phyloP scores from a whole-genome alignment of 2,113 vertebrate species.

The Isichthys henryi region DNA sequence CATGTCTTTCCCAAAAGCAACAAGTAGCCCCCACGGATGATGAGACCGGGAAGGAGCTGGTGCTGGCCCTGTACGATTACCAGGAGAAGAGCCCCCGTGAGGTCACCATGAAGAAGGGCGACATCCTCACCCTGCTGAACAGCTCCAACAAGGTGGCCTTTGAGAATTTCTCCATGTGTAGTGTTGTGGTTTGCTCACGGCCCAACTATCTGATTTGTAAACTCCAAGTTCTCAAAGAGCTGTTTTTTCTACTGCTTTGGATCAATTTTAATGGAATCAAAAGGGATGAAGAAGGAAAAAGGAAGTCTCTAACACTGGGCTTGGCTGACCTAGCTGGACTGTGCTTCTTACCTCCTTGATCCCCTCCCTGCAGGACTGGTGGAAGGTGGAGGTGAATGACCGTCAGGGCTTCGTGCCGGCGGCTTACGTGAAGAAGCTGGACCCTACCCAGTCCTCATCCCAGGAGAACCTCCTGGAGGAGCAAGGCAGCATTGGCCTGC shows the following conservation, averaged over 20 bases:
- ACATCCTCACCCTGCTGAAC: slow-evolving; percentile 92
- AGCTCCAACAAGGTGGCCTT: slow-evolving; percentile 90
- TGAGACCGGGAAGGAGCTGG: slow-evolving; percentile 93
- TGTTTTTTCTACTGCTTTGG: not conserved
- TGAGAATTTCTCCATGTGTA: not conserved
- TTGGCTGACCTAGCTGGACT: slow-evolving; percentile 68
- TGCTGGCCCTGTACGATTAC: slow-evolving; percentile 92
- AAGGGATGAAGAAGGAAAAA: not conserved
- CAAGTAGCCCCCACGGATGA: slow-evolving; percentile 98
- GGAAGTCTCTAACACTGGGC: not conserved
- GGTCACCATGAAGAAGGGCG: slow-evolving; percentile 98
- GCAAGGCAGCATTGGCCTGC: slow-evolving; percentile 84
- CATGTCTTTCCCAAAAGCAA: slow-evolving; percentile 65
- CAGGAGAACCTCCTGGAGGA: slow-evolving; percentile 94
- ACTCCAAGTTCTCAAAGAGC: not conserved
- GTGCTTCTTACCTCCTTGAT: not conserved
- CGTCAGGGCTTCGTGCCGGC: slow-evolving; percentile 96
- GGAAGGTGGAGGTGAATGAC: slow-evolving; percentile 99
- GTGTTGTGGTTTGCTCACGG: not conserved
- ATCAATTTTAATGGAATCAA: not conserved
- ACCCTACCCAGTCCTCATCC: slow-evolving; percentile 92
- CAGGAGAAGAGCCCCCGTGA: slow-evolving; percentile 98
- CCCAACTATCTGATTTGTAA: not conserved
- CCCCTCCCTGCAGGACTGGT: slow-evolving; percentile 77
- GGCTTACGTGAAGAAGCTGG: slow-evolving; percentile 93